Conservation (phyloP, 2,888 invertebrate species). For the Colostygia pectinataria region DNA sequence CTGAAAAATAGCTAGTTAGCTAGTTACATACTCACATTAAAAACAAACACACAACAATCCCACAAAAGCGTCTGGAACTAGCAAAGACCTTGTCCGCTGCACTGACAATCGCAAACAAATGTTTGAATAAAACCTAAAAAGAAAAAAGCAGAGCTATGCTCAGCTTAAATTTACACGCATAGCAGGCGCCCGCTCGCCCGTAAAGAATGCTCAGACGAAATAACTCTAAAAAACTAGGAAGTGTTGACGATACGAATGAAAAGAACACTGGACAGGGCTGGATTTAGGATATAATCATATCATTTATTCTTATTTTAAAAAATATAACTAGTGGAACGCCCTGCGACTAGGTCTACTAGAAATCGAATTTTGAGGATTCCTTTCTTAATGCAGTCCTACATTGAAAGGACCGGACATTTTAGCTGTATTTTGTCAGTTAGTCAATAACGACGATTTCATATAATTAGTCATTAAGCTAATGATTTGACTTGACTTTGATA, state of each 20-base stretch:
- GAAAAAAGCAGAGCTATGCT: conserved; percentile 51
- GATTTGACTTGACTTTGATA: too few species aligned
- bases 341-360: too few species aligned
- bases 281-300: too few species aligned
- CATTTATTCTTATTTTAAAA: too few species aligned
- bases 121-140: conserved; percentile 52
- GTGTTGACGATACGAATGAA: conserved; percentile 71
- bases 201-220: conserved; percentile 58
- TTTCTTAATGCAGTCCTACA: too few species aligned
- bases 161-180: conserved; percentile 75
- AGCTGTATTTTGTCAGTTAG: too few species aligned
- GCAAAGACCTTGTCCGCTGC: conserved; percentile 32
- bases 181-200: conserved; percentile 62
- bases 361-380: too few species aligned
- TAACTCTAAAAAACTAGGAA: conserved; percentile 67
- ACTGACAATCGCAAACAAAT: conserved; percentile 51
- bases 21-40: not conserved
- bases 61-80: conserved; percentile 9
- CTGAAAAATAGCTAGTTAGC: conserved; percentile 1
- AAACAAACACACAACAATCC: not conserved
- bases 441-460: too few species aligned
- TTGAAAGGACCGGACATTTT: too few species aligned
- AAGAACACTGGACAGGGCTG: conserved; percentile 48
- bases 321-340: too few species aligned
- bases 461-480: too few species aligned